Evolutionary conservation across 2,797 vertebrate genomes (phyloP), one percentile per base, ranked within the genome.

Genomic region (Alca torda): DNA sequence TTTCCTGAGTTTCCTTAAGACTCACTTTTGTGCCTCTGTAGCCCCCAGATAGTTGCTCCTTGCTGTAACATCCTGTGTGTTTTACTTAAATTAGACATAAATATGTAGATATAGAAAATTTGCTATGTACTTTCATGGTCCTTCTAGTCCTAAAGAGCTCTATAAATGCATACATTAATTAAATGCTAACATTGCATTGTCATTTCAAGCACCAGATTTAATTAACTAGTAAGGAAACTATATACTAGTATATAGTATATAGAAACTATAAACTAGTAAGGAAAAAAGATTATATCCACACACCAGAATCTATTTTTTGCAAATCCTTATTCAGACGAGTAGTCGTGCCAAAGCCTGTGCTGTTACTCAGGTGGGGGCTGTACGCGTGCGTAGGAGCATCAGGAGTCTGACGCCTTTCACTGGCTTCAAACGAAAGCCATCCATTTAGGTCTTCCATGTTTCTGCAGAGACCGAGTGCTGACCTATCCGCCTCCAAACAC

Each of bases 81-180:
- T 96, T 92, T 73, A 53, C 68, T 94, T 88, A 86, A 90, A 94
- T 94, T 84, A 94, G 74, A 48, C 33, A n/a, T 9, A 72, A 77
- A 72, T 74, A n/a, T 20, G 33, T 72, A 77, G 60, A 43, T 69
- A 35, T n/a, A 64, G 64, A 85, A 80, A 82, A 84, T 50, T 43
- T 92, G 31, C 61, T 50, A 1, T 87, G 59, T 94, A 68, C 24
- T 87, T 85, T 48, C 77, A 31, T 65, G 79, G 81, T 83, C 75
- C 31, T 84, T 89, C 54, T 82, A 79, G 70, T 90, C 86, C 81
- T 95, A 67, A 93, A 91, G 73, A 85, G 74, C 83, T 83, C 16
- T 88, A 82, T 78, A 83, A 91, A 84, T 30, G 31, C 59, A 70
- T 39, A 39, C 30, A 50, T 86, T 74, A 95, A 93, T 93, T 95